Conservation (phyloP, 2,888 invertebrate genomes). For the Parnassius smintheus region DNA sequence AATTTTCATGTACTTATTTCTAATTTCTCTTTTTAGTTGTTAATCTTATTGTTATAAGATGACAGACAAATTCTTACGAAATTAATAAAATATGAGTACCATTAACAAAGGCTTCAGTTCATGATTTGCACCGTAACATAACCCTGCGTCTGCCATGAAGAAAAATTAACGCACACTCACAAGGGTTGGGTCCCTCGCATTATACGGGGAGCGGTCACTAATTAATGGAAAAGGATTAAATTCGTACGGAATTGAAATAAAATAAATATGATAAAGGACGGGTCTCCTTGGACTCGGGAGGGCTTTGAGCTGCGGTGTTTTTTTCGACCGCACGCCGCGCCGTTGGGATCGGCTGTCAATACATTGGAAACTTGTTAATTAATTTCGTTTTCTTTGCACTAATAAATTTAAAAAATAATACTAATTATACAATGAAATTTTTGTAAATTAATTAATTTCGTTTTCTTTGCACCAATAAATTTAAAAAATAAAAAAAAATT, state of each 20-base stretch:
- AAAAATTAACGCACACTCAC: conserved; percentile 70
- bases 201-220: conserved; percentile 72
- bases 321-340: conserved; percentile 30
- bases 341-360: conserved; percentile 56
- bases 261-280: conserved; percentile 78
- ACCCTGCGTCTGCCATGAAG: conserved; percentile 55
- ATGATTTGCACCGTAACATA: conserved; percentile 5
- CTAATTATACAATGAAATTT: too few relatives aligned
- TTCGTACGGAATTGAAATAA: conserved; percentile 79
- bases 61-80: background rate
- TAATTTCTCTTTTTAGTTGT: too few relatives aligned
- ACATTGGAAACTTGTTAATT: conserved; percentile 43
- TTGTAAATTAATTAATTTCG: conserved; percentile 39
- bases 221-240: conserved; percentile 82
- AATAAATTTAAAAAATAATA: conserved; percentile 4
- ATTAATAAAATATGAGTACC: conserved; percentile 3
- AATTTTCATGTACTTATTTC: too few relatives aligned
- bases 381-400: conserved; percentile 37
- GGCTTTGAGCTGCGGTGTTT: conserved; percentile 34
- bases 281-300: conserved; percentile 55
- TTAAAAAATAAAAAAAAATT: too few relatives aligned
- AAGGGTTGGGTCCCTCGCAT: conserved; percentile 63
- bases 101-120: conserved; percentile 10
- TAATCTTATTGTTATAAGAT: background rate
- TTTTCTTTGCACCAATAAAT: conserved; percentile 33